Evolutionary conservation across 2,888 invertebrate species (phyloP), one percentile per base, ranked within the genome.

Genomic region (Sinopyrophorus schimmeli): DNA sequence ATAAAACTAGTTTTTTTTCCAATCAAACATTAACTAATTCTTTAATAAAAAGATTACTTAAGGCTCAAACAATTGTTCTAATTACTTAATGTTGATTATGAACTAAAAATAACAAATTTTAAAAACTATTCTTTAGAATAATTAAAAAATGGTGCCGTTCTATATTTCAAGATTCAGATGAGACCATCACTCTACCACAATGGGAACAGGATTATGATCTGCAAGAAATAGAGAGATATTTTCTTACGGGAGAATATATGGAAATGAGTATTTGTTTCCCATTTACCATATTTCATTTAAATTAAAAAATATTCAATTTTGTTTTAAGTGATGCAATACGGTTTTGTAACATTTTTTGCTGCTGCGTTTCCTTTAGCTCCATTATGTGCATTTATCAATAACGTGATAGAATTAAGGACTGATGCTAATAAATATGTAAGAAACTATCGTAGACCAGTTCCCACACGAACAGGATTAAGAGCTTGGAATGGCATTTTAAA

Each of bases 301-400:
- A 27, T 35, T 34, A 40, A 38, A 39, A 16, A 32, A 21, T 12
- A 3, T 5, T 28, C 11, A 39, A 53, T 41, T 44, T 17, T 34
- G 20, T 30, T 58, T 63, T 42, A 31, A 84, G 83, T 81, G 24
- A 75, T 83, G 32, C 84, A 84, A 68, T 83, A 80, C 68, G 84
- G 84, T 1, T 83, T 83, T 64, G 78, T 83, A 20, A 82, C 81
- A 1, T 75, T 84, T 40, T 84, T 85, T 66, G 81, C 82, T 11
- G 79, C 81, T 10, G 82, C 81, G 0, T 83, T 85, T 65, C 84
- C 84, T 1, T 68, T 84, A 27, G 82, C 82, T n/a, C 84, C 84
- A 1, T 62, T 84, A 12, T 78, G 82, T 57, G 82, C 83, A 1
- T 69, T 84, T 15, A 44, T 84, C 20, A 83, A 83, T 64, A 85